Conservation (phyloP, 2,797 vertebrate genomes). For the Anabacerthia variegaticeps region DNA sequence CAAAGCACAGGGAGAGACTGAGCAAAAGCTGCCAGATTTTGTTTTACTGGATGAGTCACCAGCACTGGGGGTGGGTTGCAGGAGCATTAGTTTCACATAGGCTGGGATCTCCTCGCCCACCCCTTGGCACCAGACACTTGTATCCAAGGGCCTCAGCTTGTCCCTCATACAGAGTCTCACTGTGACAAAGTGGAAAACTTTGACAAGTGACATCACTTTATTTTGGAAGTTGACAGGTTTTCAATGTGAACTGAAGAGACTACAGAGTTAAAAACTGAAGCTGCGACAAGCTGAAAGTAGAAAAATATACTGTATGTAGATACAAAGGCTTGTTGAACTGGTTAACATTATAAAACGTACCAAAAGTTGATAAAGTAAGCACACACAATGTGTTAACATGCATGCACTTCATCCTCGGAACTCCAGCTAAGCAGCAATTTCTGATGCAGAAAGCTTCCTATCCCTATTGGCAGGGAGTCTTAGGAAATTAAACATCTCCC, state of each 20-base stretch:
- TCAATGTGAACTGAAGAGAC: neutral
- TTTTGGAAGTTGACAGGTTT: constrained; percentile 27
- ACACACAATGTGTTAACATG: neutral
- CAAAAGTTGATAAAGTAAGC: constrained; percentile 29
- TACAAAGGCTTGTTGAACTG: constrained; percentile 39
- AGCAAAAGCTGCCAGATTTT: neutral
- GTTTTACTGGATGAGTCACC: neutral
- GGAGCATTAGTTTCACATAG: accelerated
- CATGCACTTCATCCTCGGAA: neutral
- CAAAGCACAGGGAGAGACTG: neutral
- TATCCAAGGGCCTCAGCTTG: neutral
- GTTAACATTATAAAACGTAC: constrained; percentile 34
- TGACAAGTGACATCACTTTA: constrained; percentile 29
- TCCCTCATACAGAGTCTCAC: neutral
- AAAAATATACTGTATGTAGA: constrained; percentile 58
- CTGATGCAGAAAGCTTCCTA: constrained; percentile 58
- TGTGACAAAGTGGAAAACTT: neutral
- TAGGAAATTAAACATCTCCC: neutral
- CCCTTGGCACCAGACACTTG: too few species aligned
- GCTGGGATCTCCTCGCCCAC: neutral
- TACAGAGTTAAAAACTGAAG: constrained; percentile 32
- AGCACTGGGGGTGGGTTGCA: accelerated
- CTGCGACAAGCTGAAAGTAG: constrained; percentile 44
- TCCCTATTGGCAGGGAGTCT: neutral
- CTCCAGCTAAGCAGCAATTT: constrained; percentile 5